Evolutionary conservation across 2,113 vertebrate genomes (phyloP).

Genomic region (Patagioenas fasciata): DNA sequence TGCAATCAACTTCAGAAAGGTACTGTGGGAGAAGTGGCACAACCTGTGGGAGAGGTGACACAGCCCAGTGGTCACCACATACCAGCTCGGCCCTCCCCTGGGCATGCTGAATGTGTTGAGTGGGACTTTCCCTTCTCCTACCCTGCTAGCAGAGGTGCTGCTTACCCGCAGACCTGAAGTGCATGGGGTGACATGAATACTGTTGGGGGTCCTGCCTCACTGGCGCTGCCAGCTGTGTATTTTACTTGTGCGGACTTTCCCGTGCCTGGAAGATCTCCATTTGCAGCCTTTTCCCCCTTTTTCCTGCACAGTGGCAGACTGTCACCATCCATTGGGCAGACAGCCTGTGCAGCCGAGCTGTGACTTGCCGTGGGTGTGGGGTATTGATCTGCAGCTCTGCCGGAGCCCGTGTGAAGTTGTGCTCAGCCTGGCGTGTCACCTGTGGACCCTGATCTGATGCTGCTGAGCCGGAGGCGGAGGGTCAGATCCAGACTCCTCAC

Average conservation of each 20-base stretch:
- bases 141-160: background rate
- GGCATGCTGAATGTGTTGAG: background rate
- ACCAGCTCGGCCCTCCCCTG: fast-evolving
- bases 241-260: background rate
- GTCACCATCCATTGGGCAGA: background rate
- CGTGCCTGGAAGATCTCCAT: background rate
- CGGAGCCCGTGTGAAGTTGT: background rate
- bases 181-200: fast-evolving
- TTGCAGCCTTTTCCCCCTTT: background rate
- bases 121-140: background rate
- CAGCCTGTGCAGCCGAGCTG: background rate
- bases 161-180: background rate
- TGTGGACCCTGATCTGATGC: background rate
- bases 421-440: fast-evolving
- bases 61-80: fast-evolving
- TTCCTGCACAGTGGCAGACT: background rate
- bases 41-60: background rate
- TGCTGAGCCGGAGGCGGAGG: background rate
- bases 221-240: fast-evolving
- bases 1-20: background rate
- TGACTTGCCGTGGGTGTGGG: background rate
- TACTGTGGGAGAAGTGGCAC: background rate
- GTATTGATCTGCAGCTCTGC: background rate
- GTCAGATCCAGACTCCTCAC: background rate
- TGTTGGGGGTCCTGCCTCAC: background rate